These are phyloP conservation scores for Scalopus aquaticus DNA, from an alignment of 2,113 vertebrate genomes.

Conservation along the genomic window DNA sequence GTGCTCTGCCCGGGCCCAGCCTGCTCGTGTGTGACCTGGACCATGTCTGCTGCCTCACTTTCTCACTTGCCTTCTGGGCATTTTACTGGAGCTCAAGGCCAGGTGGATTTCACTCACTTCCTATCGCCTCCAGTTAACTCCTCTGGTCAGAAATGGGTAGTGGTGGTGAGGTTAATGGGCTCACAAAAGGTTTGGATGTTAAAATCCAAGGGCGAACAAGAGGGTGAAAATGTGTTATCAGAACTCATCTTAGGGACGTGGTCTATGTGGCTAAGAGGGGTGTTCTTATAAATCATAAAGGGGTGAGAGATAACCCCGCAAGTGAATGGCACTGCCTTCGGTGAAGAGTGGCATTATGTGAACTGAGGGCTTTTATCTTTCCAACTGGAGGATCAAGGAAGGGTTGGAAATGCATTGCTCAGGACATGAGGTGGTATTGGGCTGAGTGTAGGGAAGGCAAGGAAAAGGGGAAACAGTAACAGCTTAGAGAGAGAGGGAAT, in stretches of 20 bases:
- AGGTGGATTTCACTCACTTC: neutral
- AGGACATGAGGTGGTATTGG: neutral
- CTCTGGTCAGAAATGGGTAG: neutral
- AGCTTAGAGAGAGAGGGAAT: neutral
- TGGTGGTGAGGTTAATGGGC: neutral
- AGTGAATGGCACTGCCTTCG: neutral
- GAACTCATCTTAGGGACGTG: neutral
- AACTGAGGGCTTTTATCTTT: neutral
- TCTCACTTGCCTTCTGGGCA: neutral
- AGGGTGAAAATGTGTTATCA: neutral
- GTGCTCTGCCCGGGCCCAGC: accelerated
- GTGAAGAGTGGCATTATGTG: neutral
- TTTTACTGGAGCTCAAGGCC: neutral
- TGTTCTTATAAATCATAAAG: neutral
- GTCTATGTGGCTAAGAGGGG: neutral
- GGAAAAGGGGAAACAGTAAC: neutral
- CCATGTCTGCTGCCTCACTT: neutral
- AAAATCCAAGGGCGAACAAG: neutral
- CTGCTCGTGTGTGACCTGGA: neutral
- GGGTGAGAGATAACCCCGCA: neutral
- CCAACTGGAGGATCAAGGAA: no score
- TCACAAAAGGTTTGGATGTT: neutral
- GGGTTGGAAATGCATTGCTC: neutral
- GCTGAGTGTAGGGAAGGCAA: neutral
- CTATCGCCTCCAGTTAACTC: neutral